Evolutionary conservation across 1,140 invertebrate species (phyloP).

Genomic region (Zaprionus ghesquierei): DNA sequence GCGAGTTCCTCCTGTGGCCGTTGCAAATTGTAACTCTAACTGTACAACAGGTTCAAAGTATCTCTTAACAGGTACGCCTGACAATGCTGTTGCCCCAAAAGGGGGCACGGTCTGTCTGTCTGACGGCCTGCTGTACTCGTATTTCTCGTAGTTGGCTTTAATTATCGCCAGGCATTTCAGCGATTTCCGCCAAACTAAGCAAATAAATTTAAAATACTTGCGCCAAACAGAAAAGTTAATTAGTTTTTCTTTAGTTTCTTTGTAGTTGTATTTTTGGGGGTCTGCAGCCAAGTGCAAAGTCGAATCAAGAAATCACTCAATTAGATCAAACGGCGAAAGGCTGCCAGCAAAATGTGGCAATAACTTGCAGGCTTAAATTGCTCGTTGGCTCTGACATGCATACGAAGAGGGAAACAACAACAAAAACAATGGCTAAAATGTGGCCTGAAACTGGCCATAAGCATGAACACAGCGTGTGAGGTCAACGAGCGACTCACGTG

Average conservation of each 20-base stretch:
- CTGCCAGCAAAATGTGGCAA: slow-evolving; percentile 56
- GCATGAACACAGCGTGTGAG: slow-evolving; percentile 40
- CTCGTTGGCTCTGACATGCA: slow-evolving; percentile 12
- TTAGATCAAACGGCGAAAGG: slow-evolving; percentile 73
- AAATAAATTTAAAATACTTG: slow-evolving; percentile 61
- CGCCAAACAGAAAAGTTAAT: slow-evolving; percentile 60
- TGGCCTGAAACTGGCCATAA: slow-evolving; percentile 26
- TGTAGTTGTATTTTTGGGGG: neutral
- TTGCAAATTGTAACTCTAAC: slow-evolving; percentile 81
- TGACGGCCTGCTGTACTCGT: neutral
- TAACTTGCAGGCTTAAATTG: slow-evolving; percentile 34
- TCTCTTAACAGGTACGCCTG: slow-evolving; percentile 78
- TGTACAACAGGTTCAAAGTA: slow-evolving; percentile 81
- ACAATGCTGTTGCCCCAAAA: slow-evolving; percentile 45
- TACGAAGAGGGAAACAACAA: slow-evolving; percentile 22
- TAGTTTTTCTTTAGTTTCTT: slow-evolving; percentile 52
- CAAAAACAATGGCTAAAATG: slow-evolving; percentile 21
- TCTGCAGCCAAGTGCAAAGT: neutral
- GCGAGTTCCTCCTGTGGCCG: slow-evolving; percentile 42
- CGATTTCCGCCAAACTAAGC: slow-evolving; percentile 59
- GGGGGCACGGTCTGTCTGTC: slow-evolving; percentile 27
- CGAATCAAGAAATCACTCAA: slow-evolving; percentile 69
- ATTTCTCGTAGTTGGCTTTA: slow-evolving; percentile 52
- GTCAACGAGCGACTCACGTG: slow-evolving; percentile 63
- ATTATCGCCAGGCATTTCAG: slow-evolving; percentile 74